Evolutionary conservation across 2,888 invertebrate genomes (phyloP).

Genomic region (Dynastes tityus): DNA sequence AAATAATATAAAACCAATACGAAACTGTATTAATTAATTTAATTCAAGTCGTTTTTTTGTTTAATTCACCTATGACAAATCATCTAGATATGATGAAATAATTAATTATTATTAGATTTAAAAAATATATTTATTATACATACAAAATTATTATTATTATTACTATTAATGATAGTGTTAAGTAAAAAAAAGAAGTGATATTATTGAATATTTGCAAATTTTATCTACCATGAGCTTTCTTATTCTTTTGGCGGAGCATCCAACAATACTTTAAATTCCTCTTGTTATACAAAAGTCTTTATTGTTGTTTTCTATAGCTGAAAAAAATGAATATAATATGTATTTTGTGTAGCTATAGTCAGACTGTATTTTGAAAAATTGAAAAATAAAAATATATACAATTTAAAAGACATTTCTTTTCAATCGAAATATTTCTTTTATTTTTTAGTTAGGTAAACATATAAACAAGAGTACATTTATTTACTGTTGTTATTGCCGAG

Average conservation of each 20-base stretch:
- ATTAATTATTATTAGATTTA: constrained; percentile 41
- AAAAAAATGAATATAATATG: constrained; percentile 31
- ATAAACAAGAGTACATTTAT: too few species aligned
- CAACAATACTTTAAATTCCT: constrained; percentile 40
- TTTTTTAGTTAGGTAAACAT: background rate
- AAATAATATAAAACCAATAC: constrained; percentile 8
- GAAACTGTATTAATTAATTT: constrained; percentile 39
- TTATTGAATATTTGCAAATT: constrained; percentile 51
- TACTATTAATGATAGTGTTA: constrained; percentile 37
- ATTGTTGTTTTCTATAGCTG: constrained; percentile 51
- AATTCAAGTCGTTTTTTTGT: background rate
- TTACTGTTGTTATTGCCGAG: too few species aligned
- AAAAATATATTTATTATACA: constrained; percentile 47
- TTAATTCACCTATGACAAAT: background rate
- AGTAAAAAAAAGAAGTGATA: constrained; percentile 46
- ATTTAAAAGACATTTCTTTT: background rate
- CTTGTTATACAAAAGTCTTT: constrained; percentile 45
- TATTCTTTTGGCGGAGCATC: constrained; percentile 45
- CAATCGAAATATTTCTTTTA: background rate
- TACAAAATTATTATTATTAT: constrained; percentile 18
- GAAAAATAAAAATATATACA: constrained; percentile 29
- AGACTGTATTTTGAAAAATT: constrained; percentile 55
- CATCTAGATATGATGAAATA: constrained; percentile 3
- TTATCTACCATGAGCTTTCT: constrained; percentile 51
- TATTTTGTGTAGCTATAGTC: constrained; percentile 55